phyloP scores from a whole-genome alignment of 2,888 invertebrate genomes.

The Graphium colonna region DNA sequence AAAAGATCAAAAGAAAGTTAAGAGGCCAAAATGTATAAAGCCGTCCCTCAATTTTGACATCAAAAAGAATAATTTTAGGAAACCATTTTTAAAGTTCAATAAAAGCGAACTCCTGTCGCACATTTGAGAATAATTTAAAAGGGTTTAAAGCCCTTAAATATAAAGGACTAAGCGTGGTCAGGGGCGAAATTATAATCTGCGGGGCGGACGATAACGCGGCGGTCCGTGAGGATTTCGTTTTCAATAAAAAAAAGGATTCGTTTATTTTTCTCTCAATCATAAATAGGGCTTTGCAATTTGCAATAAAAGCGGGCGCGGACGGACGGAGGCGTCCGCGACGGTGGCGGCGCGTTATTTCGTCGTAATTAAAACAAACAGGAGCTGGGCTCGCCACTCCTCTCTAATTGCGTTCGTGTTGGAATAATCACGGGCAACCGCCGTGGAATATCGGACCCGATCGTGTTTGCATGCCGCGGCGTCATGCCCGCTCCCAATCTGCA shows the following conservation, averaged over 20 bases:
- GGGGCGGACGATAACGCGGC: background rate
- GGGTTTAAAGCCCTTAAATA: background rate
- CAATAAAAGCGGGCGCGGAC: conserved; percentile 64
- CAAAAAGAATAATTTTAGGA: too few relatives aligned
- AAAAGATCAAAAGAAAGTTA: too few relatives aligned
- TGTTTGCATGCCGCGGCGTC: conserved; percentile 29
- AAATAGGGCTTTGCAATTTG: conserved; percentile 65
- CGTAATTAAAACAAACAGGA: conserved; percentile 79
- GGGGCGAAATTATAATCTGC: too few relatives aligned
- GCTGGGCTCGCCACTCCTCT: conserved; percentile 70
- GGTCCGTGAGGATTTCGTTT: conserved; percentile 30
- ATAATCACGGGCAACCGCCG: conserved; percentile 68
- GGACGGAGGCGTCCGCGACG: conserved; percentile 40
- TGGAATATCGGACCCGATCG: conserved; percentile 45
- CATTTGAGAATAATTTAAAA: too few relatives aligned
- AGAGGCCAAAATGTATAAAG: too few relatives aligned
- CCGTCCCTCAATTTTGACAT: too few relatives aligned
- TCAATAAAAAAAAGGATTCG: conserved; percentile 42
- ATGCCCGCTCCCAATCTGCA: background rate
- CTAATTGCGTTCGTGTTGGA: conserved; percentile 75
- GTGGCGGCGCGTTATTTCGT: conserved; percentile 60
- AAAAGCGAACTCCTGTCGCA: too few relatives aligned
- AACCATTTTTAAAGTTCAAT: too few relatives aligned
- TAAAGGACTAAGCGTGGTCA: too few relatives aligned
- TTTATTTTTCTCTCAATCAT: conserved; percentile 52